A percentile compares a stretch with the other conserved stretches of the same genome.
Conservation (phyloP, 2,797 vertebrate genomes). For the Sebastes taczanowskii region DNA sequence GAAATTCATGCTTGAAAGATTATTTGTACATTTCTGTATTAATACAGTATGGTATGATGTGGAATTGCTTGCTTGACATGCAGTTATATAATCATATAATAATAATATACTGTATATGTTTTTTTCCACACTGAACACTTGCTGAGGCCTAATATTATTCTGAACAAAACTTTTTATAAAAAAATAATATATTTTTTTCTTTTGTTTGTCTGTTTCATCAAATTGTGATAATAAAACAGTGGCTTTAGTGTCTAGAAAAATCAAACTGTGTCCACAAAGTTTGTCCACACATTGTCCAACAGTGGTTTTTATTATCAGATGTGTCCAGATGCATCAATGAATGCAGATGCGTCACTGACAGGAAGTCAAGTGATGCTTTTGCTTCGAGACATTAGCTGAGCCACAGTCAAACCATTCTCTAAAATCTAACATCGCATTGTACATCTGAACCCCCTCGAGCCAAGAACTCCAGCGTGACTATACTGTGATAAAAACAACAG, state of each 20-base stretch:
- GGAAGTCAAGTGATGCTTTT: slow-evolving; percentile 66
- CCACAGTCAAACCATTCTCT: slow-evolving; percentile 39
- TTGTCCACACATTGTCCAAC: background rate
- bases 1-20: background rate
- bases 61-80: background rate
- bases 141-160: background rate
- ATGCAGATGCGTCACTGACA: background rate
- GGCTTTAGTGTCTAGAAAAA: background rate
- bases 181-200: background rate
- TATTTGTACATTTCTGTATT: background rate
- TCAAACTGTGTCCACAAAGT: background rate
- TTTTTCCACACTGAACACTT: background rate
- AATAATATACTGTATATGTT: background rate
- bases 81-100: background rate
- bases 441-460: slow-evolving; percentile 23
- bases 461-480: slow-evolving; percentile 38
- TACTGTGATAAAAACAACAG: slow-evolving; percentile 37
- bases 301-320: background rate
- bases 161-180: background rate
- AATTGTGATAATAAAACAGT: background rate
- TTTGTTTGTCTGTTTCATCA: background rate
- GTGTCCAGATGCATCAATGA: background rate
- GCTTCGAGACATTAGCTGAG: slow-evolving; percentile 15
- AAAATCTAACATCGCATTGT: slow-evolving; percentile 11
- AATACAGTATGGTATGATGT: no score